A percentile compares a stretch with the other conserved stretches of the same genome.
These are phyloP conservation scores for Erebia ligea DNA, from an alignment of 2,888 invertebrate genomes.

Conservation along the genomic window DNA sequence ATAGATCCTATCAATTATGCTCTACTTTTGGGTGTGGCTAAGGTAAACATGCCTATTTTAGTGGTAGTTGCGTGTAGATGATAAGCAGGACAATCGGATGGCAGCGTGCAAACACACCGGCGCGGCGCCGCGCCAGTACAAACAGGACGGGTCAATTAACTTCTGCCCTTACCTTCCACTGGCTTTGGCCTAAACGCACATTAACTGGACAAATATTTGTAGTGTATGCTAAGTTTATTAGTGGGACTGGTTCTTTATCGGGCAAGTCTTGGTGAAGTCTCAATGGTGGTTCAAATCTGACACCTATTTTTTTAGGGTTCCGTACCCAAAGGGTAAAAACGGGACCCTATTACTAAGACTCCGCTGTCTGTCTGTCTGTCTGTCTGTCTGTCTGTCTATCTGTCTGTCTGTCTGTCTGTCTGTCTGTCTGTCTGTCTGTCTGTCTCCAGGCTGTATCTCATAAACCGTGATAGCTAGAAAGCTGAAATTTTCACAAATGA, in stretches of 20 bases:
- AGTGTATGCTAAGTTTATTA: slow-evolving; percentile 12
- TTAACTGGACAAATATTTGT: slow-evolving; percentile 28
- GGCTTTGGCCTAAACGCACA: slow-evolving; percentile 11
- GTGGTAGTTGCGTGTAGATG: slow-evolving; percentile 38
- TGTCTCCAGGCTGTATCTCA: no score
- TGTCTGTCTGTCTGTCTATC: no score
- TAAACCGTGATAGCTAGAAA: no score
- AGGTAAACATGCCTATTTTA: slow-evolving; percentile 9
- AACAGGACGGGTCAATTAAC: slow-evolving; percentile 38
- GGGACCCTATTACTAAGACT: no score
- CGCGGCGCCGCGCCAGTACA: slow-evolving; percentile 33
- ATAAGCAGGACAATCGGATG: slow-evolving; percentile 55
- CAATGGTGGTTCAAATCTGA: background rate
- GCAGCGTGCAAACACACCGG: slow-evolving; percentile 54
- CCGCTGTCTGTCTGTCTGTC: no score
- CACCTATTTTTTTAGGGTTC: no score
- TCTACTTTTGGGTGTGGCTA: slow-evolving; percentile 10
- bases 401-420: no score
- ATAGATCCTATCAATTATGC: background rate
- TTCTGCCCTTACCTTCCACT: slow-evolving; percentile 27
- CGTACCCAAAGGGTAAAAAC: no score
- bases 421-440: no score
- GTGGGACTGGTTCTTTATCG: background rate
- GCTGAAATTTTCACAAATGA: no score
- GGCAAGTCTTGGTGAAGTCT: background rate